Conservation (phyloP, 2,888 invertebrate genomes). For the Prenolepis imparis region DNA sequence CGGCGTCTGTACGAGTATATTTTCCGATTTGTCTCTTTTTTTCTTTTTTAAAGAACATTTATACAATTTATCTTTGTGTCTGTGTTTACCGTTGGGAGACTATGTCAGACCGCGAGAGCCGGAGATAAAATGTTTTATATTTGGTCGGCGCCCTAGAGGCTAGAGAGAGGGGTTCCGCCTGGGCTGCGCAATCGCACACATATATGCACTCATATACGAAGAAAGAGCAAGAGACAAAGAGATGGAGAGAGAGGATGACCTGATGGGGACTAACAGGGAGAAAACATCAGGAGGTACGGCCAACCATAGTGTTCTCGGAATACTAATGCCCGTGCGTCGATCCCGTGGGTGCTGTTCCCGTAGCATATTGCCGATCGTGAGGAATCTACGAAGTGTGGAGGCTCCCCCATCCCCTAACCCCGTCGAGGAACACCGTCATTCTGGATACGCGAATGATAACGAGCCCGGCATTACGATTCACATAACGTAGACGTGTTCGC, state of each 20-base stretch:
- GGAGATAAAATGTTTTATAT: conserved; percentile 71
- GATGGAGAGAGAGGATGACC: conserved; percentile 21
- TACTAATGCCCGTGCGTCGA: conserved; percentile 77
- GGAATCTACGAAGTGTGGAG: conserved; percentile 65
- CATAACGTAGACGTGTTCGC: conserved; percentile 53
- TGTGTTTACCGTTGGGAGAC: conserved; percentile 62
- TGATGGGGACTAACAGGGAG: conserved; percentile 63
- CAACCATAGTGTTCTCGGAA: conserved; percentile 75
- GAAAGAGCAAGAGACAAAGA: conserved; percentile 7
- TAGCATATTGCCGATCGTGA: conserved; percentile 78
- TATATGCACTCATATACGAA: background rate
- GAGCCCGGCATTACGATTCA: conserved; percentile 53
- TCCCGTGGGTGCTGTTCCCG: conserved; percentile 77
- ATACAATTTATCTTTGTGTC: conserved; percentile 59
- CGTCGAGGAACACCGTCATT: conserved; percentile 49
- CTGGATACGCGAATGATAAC: conserved; percentile 63
- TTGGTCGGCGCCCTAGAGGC: conserved; percentile 61
- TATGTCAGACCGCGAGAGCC: conserved; percentile 49
- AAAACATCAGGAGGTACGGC: conserved; percentile 77
- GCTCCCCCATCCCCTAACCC: conserved; percentile 13
- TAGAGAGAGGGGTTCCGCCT: conserved; percentile 37
- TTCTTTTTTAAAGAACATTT: conserved; percentile 60
- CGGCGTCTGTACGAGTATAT: conserved; percentile 49
- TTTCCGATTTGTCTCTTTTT: conserved; percentile 60
- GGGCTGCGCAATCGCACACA: conserved; percentile 58